phyloP scores from a whole-genome alignment of 1,140 invertebrate species.

The Aphidius gifuensis region DNA sequence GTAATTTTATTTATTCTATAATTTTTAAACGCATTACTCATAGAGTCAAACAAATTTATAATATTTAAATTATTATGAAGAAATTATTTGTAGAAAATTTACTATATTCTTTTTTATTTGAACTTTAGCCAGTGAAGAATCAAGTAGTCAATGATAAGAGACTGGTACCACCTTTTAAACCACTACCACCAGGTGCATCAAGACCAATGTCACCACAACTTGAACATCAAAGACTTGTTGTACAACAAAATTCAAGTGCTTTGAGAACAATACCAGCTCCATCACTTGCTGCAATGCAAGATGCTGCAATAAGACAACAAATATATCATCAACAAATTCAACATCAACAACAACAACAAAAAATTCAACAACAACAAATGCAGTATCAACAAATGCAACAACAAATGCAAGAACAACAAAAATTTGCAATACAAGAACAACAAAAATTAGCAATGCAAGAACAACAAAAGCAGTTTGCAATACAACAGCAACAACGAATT shows the following conservation, averaged over 20 bases:
- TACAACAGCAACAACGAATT: conserved; percentile 41
- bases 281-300: conserved; percentile 41
- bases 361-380: conserved; percentile 29
- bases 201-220: conserved; percentile 53
- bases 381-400: conserved; percentile 48
- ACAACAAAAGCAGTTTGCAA: conserved; percentile 39
- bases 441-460: conserved; percentile 27
- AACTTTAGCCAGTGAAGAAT: conserved; percentile 27
- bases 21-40: too few species aligned
- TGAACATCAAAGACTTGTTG: conserved; percentile 50
- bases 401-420: conserved; percentile 41
- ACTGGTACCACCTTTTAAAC: conserved; percentile 69
- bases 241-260: conserved; percentile 43
- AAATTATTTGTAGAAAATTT: background rate
- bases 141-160: conserved; percentile 3
- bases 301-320: conserved; percentile 40
- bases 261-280: conserved; percentile 43
- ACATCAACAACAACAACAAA: conserved; percentile 38
- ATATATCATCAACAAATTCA: conserved; percentile 40
- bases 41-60: too few species aligned
- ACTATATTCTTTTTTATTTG: background rate
- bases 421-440: conserved; percentile 21
- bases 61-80: too few species aligned
- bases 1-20: too few species aligned
- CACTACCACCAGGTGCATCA: conserved; percentile 63